These are phyloP conservation scores for Agrotis clavis DNA, from an alignment of 2,888 invertebrate genomes.

Conservation along the genomic window DNA sequence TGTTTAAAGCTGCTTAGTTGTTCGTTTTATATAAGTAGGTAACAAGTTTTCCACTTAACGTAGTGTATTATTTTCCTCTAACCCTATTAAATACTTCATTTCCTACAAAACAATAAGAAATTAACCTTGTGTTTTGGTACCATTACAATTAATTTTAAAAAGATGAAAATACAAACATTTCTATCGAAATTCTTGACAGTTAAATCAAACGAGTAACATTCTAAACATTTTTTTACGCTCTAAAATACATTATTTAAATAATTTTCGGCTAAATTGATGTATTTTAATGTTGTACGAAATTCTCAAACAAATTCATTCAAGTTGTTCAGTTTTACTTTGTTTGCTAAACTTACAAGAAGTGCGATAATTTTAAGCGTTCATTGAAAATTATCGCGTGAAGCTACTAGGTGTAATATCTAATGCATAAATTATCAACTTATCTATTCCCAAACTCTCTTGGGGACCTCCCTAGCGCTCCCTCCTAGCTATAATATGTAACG, in stretches of 20 bases:
- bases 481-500: slow-evolving; percentile 71
- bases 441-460: slow-evolving; percentile 73
- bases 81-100: slow-evolving; percentile 3
- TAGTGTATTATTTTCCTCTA: not conserved
- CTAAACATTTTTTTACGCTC: slow-evolving; percentile 1
- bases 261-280: slow-evolving; percentile 29
- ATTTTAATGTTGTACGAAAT: slow-evolving; percentile 33
- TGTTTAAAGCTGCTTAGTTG: slow-evolving; percentile 1
- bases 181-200: not conserved
- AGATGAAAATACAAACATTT: not conserved
- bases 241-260: slow-evolving; percentile 20
- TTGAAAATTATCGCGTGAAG: slow-evolving; percentile 66
- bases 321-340: slow-evolving; percentile 50
- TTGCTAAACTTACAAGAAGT: slow-evolving; percentile 39
- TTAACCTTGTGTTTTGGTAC: not conserved
- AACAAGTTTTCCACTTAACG: not conserved
- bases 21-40: not conserved
- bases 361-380: slow-evolving; percentile 52
- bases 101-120: not conserved
- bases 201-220: slow-evolving; percentile 5
- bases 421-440: slow-evolving; percentile 84
- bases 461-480: slow-evolving; percentile 69
- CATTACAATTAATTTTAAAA: not conserved
- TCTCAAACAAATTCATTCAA: slow-evolving; percentile 35
- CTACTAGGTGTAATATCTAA: slow-evolving; percentile 73